A percentile compares a stretch with the other conserved stretches of the same genome.
Conservation (phyloP, 2,113 vertebrate genomes). For the Tachycineta bicolor region DNA sequence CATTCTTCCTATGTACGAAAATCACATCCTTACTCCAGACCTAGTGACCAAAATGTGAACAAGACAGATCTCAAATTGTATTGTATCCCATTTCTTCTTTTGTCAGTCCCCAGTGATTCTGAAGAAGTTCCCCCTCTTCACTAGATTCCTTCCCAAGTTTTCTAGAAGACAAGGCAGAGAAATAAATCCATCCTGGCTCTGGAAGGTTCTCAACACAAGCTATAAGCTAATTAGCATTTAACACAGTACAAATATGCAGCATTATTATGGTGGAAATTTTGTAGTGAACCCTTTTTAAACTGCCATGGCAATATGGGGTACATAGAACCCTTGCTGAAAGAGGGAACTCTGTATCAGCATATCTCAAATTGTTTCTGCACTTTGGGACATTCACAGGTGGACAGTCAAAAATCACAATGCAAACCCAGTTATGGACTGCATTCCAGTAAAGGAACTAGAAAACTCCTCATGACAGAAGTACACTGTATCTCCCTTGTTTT, state of each 20-base stretch:
- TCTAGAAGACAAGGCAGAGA: neutral
- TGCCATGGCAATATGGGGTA: neutral
- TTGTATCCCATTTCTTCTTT: neutral
- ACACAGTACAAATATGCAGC: neutral
- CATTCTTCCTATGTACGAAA: neutral
- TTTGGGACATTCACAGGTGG: neutral
- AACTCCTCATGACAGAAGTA: neutral
- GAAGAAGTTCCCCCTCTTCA: neutral
- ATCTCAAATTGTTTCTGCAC: fast-evolving
- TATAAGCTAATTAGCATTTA: neutral
- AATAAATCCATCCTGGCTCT: neutral
- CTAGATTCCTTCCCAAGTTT: neutral
- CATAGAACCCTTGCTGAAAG: neutral
- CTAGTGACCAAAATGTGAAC: neutral
- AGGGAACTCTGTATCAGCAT: neutral
- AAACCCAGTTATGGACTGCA: neutral
- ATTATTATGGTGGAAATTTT: neutral
- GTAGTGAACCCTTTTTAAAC: neutral
- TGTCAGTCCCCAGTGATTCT: neutral
- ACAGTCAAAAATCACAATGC: neutral
- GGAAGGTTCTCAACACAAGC: neutral
- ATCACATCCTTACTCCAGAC: neutral
- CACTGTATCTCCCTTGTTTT: neutral
- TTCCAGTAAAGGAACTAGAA: neutral
- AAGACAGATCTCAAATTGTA: neutral